Conservation (phyloP, 1,140 invertebrate species). For the Bombus terrestris region DNA sequence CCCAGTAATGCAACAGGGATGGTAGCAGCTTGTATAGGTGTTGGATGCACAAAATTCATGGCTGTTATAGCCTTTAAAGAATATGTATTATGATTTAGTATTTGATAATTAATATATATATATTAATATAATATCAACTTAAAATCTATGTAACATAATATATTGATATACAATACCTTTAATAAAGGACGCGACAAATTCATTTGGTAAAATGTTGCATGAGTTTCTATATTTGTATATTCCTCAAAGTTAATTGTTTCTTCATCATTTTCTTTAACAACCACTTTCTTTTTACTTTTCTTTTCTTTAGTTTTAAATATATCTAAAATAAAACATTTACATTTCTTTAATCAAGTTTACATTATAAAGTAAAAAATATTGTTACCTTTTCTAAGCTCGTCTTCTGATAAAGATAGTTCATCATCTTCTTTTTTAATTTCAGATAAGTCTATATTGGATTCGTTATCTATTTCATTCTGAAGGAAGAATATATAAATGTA, state of each 20-base stretch:
- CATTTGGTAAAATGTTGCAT: slow-evolving; percentile 95
- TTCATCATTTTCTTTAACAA: slow-evolving; percentile 81
- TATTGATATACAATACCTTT: slow-evolving; percentile 83
- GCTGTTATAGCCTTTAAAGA: slow-evolving; percentile 88
- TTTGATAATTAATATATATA: slow-evolving; percentile 23
- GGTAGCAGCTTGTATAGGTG: slow-evolving; percentile 97
- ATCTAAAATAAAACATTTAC: slow-evolving; percentile 69
- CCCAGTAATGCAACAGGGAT: slow-evolving; percentile 96
- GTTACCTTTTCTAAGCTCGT: slow-evolving; percentile 88
- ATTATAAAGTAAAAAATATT: slow-evolving; percentile 18
- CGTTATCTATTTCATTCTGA: slow-evolving; percentile 62
- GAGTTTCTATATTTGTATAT: slow-evolving; percentile 86
- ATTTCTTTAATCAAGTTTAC: not conserved
- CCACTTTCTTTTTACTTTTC: slow-evolving; percentile 71
- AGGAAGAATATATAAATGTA: slow-evolving; percentile 39
- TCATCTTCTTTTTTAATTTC: slow-evolving; percentile 73
- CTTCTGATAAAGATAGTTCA: slow-evolving; percentile 85
- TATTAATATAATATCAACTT: slow-evolving; percentile 1
- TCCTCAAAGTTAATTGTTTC: slow-evolving; percentile 90
- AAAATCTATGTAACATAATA: not conserved
- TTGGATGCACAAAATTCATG: slow-evolving; percentile 95
- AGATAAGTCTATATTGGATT: slow-evolving; percentile 67
- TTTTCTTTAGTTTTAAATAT: slow-evolving; percentile 75
- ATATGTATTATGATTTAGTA: slow-evolving; percentile 15
- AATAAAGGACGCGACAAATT: slow-evolving; percentile 94